Base-by-base conservation (phyloP, 2,888 invertebrate genomes). In the Meiosimyza decipiens region DNA sequence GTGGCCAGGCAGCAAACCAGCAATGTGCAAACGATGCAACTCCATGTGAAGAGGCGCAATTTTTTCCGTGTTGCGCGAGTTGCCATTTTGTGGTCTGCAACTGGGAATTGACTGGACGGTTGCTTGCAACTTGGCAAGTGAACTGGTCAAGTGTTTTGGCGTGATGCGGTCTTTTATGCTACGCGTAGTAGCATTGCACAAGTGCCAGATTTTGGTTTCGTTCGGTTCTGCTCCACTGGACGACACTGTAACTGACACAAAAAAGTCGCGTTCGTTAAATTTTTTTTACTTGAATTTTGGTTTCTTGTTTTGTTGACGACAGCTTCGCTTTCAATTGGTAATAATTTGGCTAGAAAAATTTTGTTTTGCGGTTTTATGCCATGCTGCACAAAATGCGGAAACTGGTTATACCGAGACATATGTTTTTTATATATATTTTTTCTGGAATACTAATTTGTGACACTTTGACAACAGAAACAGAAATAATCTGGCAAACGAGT, bases 71-170 rank as follows among this genome's bases (percentile, higher is more conserved):
- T 9, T 22, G 70, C 54, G n/a, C 51, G 11, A 22, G 40, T 9
- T 47, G 70, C 54, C 70, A 70, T 70, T 52, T 33, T 68, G 62
- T 67, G 67, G 54, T 51, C 57, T 59, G 51, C 49, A 40, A 54
- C 62, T 57, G 60, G 70, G 54, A 65, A 65, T 71, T 75, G 73
- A 65, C 40, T 40, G 40, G 40, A 40, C 71, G 70, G 50, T 63
- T 22, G 55, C 28, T 66, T 40, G 49, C 64, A 67, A 67, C 71
- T 64, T 13, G 65, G 55, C 51, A 60, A 40, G 40, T 40, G 9
- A 40, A 70, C 70, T 70, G 70, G 40, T 70, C 63, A 62, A 70
- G 70, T 70, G 54, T 60, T 33, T 40, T 47, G 63, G 47, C 54
- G 54, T 52, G 70, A 15, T 54, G 62, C 16, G 52, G 40, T 62